phyloP scores from a whole-genome alignment of 2,888 invertebrate species.

The Masnerella sp. region DNA sequence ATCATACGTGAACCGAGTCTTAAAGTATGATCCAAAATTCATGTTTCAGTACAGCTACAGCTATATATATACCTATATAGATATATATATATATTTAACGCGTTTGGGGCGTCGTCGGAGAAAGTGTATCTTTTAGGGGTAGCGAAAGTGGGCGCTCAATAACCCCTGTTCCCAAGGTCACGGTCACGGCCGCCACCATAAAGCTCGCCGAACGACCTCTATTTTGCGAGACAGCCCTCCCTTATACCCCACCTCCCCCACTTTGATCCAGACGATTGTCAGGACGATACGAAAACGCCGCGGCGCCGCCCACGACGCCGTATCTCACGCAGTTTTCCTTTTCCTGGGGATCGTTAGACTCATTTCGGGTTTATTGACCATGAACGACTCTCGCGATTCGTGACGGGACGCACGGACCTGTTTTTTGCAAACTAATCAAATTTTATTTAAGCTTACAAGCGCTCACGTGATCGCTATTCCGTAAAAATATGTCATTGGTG shows the following conservation, averaged over 20 bases:
- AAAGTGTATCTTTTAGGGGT: conserved; percentile 41
- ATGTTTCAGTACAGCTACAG: background rate
- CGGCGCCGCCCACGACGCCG: conserved; percentile 58
- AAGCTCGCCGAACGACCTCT: conserved; percentile 51
- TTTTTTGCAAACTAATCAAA: conserved; percentile 35
- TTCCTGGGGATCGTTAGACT: conserved; percentile 58
- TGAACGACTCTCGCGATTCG: conserved; percentile 47
- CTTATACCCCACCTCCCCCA: conserved; percentile 43
- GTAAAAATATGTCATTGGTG: no score
- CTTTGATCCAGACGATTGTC: conserved; percentile 67
- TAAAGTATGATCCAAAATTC: no score
- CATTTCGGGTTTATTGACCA: conserved; percentile 59
- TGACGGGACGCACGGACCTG: conserved; percentile 26
- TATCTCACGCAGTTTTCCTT: conserved; percentile 48
- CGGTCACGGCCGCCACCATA: conserved; percentile 70
- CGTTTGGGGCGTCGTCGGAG: conserved; percentile 8
- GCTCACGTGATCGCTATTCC: no score
- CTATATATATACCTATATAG: no score
- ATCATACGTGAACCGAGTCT: no score
- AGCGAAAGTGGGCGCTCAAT: conserved; percentile 76
- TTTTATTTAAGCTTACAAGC: conserved; percentile 26
- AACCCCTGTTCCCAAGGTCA: conserved; percentile 75
- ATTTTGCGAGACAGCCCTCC: conserved; percentile 36
- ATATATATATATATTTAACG: no score
- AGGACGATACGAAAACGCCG: conserved; percentile 68